Base-by-base conservation (phyloP, 37 sponge, comb jelly and placozoan genomes). In the Beroe forskalii region DNA sequence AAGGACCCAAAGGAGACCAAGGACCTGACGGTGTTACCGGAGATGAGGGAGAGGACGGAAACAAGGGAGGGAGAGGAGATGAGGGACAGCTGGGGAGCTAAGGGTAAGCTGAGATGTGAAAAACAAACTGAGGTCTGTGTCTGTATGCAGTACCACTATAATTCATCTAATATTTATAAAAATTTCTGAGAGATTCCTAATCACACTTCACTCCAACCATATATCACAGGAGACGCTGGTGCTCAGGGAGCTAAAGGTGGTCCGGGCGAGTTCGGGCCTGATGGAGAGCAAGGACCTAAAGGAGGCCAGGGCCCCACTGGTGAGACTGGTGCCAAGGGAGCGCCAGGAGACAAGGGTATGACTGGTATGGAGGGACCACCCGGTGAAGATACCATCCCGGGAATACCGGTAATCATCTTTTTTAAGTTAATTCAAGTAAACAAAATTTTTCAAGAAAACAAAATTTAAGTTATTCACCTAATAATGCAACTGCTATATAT, bases 201-300 rank as follows among this genome's bases (percentile, higher is more conserved):
- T n/a, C n/a, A n/a, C n/a, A n/a, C n/a, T n/a, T n/a, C n/a, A n/a
- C n/a, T n/a, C n/a, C n/a, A n/a, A n/a, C n/a, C n/a, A n/a, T n/a
- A n/a, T n/a, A n/a, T n/a, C n/a, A n/a, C n/a, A n/a, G 66, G 66
- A 3, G 66, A 63, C 20, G 25, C 9, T 63, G 76, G 76, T 33
- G 30, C 30, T 30, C 23, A 14, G 0, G 92, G 92, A 27, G 60
- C 37, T 8, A 40, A 86, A 0, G 92, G 92, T 62, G 60, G 41
- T 4, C 36, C 41, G 8, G 92, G 92, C 14, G 32, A 17, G 40
- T 12, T 55, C 27, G 90, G 86, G 1, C 32, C 38, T 62, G 43
- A 76, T 40, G 91, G 93, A 30, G 91, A 76, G 0, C 67, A 76
- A 90, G 91, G 91, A 67, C 67, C 69, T 30, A n/a, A 28, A 6